phyloP scores from a whole-genome alignment of 2,113 vertebrate species.

The Cyprinodon brontotheroides region DNA sequence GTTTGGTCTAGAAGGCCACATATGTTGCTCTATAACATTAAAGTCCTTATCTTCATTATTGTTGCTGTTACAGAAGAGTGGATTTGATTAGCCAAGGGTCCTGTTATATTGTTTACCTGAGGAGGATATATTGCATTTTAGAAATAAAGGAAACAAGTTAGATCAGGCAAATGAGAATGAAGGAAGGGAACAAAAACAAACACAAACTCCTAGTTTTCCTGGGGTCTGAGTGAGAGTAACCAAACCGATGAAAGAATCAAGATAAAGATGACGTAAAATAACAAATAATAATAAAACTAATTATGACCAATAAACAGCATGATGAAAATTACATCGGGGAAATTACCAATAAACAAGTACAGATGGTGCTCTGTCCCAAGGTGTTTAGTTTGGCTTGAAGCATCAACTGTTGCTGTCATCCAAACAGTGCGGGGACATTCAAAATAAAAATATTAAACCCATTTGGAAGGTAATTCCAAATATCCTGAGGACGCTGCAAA shows the following conservation, averaged over 20 bases:
- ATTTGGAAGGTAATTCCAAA: not conserved
- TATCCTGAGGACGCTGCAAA: not conserved
- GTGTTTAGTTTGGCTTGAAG: conserved; percentile 16
- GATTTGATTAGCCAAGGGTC: not conserved
- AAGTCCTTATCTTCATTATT: not conserved
- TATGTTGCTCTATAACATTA: not conserved
- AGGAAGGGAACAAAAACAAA: not conserved
- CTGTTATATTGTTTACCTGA: not conserved
- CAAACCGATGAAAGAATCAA: conserved; percentile 9
- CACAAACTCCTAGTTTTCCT: not conserved
- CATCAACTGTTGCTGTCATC: conserved; percentile 25
- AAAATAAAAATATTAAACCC: conserved; percentile 6
- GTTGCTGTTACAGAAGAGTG: not conserved
- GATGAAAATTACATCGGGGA: conserved; percentile 17
- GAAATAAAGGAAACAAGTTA: not conserved
- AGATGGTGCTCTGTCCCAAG: conserved; percentile 26
- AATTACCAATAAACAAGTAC: conserved; percentile 31
- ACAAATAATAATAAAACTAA: not conserved
- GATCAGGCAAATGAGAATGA: not conserved
- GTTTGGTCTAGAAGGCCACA: not conserved
- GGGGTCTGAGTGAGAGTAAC: not conserved
- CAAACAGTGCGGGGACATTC: conserved; percentile 9
- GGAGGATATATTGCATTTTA: not conserved
- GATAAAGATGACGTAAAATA: not conserved
- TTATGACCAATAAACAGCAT: conserved; percentile 25